phyloP scores from a whole-genome alignment of 1,140 invertebrate species.

The Thalassaphorura encarpata region DNA sequence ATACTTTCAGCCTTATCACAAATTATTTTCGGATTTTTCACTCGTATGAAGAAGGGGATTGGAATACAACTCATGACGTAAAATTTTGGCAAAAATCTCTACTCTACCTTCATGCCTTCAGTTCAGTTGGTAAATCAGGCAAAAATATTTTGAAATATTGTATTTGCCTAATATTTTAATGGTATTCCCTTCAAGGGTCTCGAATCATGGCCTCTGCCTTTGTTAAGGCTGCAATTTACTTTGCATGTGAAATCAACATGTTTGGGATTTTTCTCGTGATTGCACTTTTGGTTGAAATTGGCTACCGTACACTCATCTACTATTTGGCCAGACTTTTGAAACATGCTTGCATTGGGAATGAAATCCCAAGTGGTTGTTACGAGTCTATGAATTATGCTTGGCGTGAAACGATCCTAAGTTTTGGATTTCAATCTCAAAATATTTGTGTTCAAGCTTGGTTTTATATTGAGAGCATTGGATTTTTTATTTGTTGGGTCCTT shows the following conservation, averaged over 20 bases:
- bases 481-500: slow-evolving; percentile 21
- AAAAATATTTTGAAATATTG: background rate
- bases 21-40: slow-evolving; percentile 28
- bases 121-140: slow-evolving; percentile 22
- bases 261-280: slow-evolving; percentile 12
- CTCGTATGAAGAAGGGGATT: slow-evolving; percentile 15
- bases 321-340: slow-evolving; percentile 19
- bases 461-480: slow-evolving; percentile 23
- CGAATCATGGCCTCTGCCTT: slow-evolving; percentile 16
- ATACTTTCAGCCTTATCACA: slow-evolving; percentile 20
- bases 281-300: slow-evolving; percentile 11
- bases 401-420: slow-evolving; percentile 23
- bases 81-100: slow-evolving; percentile 20
- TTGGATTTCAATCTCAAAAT: slow-evolving; percentile 24
- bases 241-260: background rate
- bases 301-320: slow-evolving; percentile 9
- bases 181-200: too few relatives aligned
- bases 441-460: slow-evolving; percentile 25
- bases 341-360: slow-evolving; percentile 7
- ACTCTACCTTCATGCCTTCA: slow-evolving; percentile 24
- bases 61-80: slow-evolving; percentile 21
- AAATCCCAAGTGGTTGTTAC: slow-evolving; percentile 26
- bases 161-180: background rate
- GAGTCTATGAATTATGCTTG: slow-evolving; percentile 30
- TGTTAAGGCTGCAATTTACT: slow-evolving; percentile 6